phyloP scores from a whole-genome alignment of 2,113 vertebrate genomes.

The Pseudorhombus dupliciocellatus region DNA sequence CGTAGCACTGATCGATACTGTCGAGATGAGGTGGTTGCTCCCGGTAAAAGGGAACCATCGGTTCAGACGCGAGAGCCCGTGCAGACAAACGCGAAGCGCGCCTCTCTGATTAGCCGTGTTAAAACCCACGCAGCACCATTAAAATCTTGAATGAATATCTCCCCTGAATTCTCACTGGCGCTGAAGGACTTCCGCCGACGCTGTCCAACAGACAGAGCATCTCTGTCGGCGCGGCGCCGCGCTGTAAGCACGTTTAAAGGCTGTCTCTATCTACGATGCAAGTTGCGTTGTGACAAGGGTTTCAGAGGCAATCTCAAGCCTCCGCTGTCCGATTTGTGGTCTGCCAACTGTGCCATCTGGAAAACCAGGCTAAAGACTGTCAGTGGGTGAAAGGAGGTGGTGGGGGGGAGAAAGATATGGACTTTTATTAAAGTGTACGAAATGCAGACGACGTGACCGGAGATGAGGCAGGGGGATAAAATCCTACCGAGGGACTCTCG shows the following conservation, averaged over 20 bases:
- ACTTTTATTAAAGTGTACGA: slow-evolving; percentile 22
- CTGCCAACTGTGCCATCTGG: slow-evolving; percentile 62
- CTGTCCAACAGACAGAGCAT: slow-evolving; percentile 8
- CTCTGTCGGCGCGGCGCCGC: not conserved
- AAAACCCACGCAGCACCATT: slow-evolving; percentile 2
- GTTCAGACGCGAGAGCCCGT: not conserved
- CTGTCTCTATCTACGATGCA: slow-evolving; percentile 32
- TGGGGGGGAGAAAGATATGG: not conserved
- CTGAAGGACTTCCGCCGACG: not conserved
- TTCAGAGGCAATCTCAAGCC: slow-evolving; percentile 41
- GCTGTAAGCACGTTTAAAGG: slow-evolving; percentile 22
- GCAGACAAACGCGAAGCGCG: not conserved
- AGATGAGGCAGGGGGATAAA: slow-evolving; percentile 36
- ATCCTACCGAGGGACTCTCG: slow-evolving; percentile 23
- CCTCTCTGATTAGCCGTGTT: not conserved
- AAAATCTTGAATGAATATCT: not conserved
- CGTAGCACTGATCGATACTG: slow-evolving; percentile 28
- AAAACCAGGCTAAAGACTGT: slow-evolving; percentile 33
- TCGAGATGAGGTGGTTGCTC: slow-evolving; percentile 4
- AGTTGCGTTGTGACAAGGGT: slow-evolving; percentile 44
- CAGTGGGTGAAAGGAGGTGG: slow-evolving; percentile 10
- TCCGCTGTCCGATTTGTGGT: slow-evolving; percentile 39
- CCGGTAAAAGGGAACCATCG: slow-evolving; percentile 5
- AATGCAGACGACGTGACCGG: slow-evolving; percentile 32
- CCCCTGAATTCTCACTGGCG: not conserved